Percentiles rank a stretch among this genome's conserved stretches.
Evolutionary conservation across 2,113 vertebrate species (phyloP).

Genomic region (Myiagra hebetior): DNA sequence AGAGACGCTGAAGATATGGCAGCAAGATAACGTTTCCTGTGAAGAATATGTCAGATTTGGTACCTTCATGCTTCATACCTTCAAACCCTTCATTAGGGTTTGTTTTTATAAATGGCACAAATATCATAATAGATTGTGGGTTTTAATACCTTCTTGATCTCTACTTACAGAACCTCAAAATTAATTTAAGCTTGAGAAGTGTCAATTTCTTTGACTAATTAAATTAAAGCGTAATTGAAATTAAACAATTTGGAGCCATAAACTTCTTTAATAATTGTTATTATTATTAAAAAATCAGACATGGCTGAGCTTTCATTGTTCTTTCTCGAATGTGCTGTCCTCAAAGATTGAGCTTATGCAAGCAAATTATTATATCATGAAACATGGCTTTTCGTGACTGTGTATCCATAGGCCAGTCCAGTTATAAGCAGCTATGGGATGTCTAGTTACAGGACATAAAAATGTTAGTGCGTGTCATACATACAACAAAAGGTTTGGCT

Average conservation of each 20-base stretch:
- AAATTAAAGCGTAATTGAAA: slow-evolving; percentile 54
- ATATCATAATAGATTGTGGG: background rate
- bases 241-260: background rate
- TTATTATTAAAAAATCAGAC: background rate
- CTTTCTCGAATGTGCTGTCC: background rate
- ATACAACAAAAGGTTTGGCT: no score
- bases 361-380: background rate
- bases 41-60: background rate
- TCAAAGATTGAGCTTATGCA: background rate
- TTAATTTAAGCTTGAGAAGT: background rate
- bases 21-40: background rate
- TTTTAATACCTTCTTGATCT: background rate
- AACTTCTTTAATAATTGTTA: background rate
- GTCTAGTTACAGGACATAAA: background rate
- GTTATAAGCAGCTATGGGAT: background rate
- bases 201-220: slow-evolving; percentile 1
- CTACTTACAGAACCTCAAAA: background rate
- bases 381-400: background rate
- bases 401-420: background rate
- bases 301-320: background rate
- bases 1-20: background rate
- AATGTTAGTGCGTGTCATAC: background rate
- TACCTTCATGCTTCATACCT: background rate
- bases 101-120: background rate
- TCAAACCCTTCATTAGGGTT: background rate